Conservation (phyloP, 1,140 invertebrate genomes). For the Lordiphosa mommai region DNA sequence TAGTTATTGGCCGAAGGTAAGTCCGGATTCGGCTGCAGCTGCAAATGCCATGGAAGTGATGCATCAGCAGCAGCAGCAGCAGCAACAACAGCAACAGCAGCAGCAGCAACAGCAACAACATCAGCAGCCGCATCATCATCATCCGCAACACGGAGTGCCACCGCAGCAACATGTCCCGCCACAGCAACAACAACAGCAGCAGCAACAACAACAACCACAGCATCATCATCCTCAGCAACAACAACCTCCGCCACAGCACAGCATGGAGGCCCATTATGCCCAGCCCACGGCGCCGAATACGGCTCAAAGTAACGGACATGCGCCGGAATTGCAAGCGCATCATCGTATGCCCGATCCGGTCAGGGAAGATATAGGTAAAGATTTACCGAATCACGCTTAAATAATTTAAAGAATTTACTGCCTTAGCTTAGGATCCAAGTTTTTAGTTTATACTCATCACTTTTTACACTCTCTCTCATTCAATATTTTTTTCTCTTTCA, state of each 20-base stretch:
- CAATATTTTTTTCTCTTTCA: too few species aligned
- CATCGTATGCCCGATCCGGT: slow-evolving; percentile 78
- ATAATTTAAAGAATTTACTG: too few species aligned
- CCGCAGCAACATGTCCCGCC: slow-evolving; percentile 63
- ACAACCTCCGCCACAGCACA: slow-evolving; percentile 64
- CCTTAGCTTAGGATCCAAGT: too few species aligned
- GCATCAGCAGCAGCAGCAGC: slow-evolving; percentile 85
- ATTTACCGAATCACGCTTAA: too few species aligned
- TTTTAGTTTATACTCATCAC: background rate
- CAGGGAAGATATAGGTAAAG: slow-evolving; percentile 80
- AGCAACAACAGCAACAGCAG: slow-evolving; percentile 70
- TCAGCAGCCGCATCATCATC: slow-evolving; percentile 61
- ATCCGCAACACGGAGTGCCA: slow-evolving; percentile 51
- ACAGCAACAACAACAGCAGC: slow-evolving; percentile 80
- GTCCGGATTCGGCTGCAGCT: slow-evolving; percentile 86
- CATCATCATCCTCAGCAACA: slow-evolving; percentile 83
- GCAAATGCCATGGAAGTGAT: slow-evolving; percentile 85
- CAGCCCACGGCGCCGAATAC: slow-evolving; percentile 52
- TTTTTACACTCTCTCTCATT: background rate
- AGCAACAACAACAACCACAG: slow-evolving; percentile 80
- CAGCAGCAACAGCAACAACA: slow-evolving; percentile 63
- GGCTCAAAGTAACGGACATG: slow-evolving; percentile 63
- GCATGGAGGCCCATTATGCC: slow-evolving; percentile 64
- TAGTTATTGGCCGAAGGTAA: slow-evolving; percentile 89
- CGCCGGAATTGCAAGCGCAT: slow-evolving; percentile 63